Evolutionary conservation across 2,888 invertebrate species (phyloP).

Genomic region (Xanthia icteritia): DNA sequence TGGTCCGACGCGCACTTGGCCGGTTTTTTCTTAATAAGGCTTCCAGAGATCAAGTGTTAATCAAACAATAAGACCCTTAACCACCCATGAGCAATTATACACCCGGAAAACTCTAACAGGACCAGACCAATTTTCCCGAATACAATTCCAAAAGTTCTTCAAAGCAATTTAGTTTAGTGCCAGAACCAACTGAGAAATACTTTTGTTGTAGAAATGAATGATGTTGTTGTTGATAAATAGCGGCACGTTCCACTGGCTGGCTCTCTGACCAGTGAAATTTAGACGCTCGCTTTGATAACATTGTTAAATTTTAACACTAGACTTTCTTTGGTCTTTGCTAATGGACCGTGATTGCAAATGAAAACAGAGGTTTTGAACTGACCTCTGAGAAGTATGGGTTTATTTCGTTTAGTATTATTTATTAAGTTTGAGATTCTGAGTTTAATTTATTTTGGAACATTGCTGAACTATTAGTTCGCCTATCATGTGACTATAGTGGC

Average conservation of each 20-base stretch:
- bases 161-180: conserved; percentile 57
- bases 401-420: neutral
- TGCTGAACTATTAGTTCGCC: neutral
- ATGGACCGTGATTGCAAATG: neutral
- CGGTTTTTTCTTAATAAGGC: neutral
- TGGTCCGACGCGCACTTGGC: too few species aligned
- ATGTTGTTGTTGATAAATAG: conserved; percentile 47
- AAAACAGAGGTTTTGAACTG: neutral
- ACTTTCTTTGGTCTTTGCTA: neutral
- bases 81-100: conserved; percentile 9
- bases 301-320: conserved; percentile 8
- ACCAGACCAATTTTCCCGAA: conserved; percentile 26
- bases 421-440: neutral
- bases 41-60: neutral
- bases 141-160: conserved; percentile 42
- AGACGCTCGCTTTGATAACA: conserved; percentile 14
- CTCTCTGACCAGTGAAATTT: conserved; percentile 36
- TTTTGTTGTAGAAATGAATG: conserved; percentile 52
- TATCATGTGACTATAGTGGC: neutral
- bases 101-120: conserved; percentile 1
- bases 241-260: conserved; percentile 21
- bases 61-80: neutral
- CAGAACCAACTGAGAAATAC: conserved; percentile 51
- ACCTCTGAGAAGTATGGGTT: neutral
- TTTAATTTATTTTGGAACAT: neutral